Conservation (phyloP, 2,888 invertebrate genomes). For the Pandemis cinnamomeana region DNA sequence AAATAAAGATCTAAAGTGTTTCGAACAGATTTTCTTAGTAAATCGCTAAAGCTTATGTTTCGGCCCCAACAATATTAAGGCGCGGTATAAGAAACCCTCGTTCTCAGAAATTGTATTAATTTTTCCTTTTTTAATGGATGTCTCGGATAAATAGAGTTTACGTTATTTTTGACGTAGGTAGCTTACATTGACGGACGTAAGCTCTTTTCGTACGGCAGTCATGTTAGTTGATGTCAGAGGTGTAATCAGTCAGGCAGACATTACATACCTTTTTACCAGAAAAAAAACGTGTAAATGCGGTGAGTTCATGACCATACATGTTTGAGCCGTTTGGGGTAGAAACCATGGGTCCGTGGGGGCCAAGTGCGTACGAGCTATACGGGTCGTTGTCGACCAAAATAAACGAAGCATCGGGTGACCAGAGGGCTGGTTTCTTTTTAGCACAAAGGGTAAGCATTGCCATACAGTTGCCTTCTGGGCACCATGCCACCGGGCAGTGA, state of each 20-base stretch:
- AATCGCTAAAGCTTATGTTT: constrained; percentile 4
- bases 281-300: background rate
- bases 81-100: constrained; percentile 32
- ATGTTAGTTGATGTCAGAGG: background rate
- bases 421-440: too few species aligned
- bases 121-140: constrained; percentile 41
- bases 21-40: background rate
- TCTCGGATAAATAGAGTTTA: constrained; percentile 34
- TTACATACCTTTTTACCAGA: background rate
- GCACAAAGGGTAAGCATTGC: too few species aligned
- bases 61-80: constrained; percentile 18
- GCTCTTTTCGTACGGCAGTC: background rate
- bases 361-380: too few species aligned
- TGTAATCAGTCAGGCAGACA: background rate
- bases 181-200: constrained; percentile 17
- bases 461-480: too few species aligned
- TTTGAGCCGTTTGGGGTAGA: too few species aligned
- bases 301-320: too few species aligned
- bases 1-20: too few species aligned
- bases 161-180: constrained; percentile 33
- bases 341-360: too few species aligned
- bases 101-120: constrained; percentile 41
- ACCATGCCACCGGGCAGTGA: too few species aligned
- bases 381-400: too few species aligned
- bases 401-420: too few species aligned